These are phyloP conservation scores for Anguilla marmorata DNA, from an alignment of 2,797 vertebrate genomes.

Conservation along the genomic window DNA sequence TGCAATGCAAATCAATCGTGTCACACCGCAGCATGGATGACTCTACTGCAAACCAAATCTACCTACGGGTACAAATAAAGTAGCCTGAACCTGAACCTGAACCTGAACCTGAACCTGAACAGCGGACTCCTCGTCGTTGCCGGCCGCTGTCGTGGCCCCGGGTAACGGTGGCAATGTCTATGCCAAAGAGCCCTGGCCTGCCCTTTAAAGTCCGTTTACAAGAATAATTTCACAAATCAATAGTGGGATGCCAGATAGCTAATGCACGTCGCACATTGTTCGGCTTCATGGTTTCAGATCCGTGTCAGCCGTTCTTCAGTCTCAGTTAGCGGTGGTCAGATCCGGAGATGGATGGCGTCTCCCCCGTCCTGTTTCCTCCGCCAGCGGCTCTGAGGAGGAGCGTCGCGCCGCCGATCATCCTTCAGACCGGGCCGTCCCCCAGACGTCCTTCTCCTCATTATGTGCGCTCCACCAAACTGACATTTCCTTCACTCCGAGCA, in stretches of 20 bases:
- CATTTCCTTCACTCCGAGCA: conserved; percentile 63
- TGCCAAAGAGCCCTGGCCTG: not conserved
- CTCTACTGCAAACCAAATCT: too few relatives aligned
- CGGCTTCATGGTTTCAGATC: not conserved
- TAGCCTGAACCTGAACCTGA: too few relatives aligned
- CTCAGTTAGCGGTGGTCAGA: not conserved
- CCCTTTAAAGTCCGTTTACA: conserved; percentile 11
- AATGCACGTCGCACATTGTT: not conserved
- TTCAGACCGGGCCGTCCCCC: not conserved
- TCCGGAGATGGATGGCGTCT: not conserved
- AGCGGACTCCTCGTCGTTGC: not conserved
- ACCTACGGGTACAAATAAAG: too few relatives aligned
- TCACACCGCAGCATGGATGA: not conserved
- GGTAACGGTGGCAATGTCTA: not conserved
- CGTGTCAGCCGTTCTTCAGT: not conserved
- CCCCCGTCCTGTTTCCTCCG: not conserved
- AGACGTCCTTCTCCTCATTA: conserved; percentile 46
- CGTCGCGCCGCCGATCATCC: not conserved
- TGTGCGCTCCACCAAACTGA: conserved; percentile 56
- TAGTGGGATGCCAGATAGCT: not conserved
- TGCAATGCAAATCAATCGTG: not conserved
- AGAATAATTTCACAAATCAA: conserved; percentile 5
- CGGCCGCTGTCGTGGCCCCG: not conserved
- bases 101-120: too few relatives aligned
- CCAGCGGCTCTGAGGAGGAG: not conserved